Evolutionary conservation across 2,888 invertebrate species (phyloP), one percentile per base, ranked within the genome.

Genomic region (Steinernema carpocapsae): DNA sequence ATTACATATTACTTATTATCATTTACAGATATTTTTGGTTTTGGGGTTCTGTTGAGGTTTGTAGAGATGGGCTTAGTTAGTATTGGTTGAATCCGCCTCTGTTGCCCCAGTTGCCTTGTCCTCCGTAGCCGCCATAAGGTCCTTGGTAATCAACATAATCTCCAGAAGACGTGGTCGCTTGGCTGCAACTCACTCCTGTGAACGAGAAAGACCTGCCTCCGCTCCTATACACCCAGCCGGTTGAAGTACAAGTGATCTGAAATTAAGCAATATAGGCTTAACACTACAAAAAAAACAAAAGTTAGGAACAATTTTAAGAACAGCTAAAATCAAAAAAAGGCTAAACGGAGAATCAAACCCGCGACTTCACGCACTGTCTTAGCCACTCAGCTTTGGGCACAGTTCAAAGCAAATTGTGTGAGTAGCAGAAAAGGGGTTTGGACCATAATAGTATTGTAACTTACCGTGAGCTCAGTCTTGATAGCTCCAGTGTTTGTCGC

Each of bases 1-100:
- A 48, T 48, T n/a, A 48, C 48, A 48, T 48, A n/a, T 48, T n/a
- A 48, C 17, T 64, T 64, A 64, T 64, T 64, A 64, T 64, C 64
- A 64, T 29, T 52, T 17, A 32, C 64, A 19, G n/a, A 48, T 48
- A 48, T 2, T 48, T 48, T 48, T 48, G 48, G 3, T 48, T 48
- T 48, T 4, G 48, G 17, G 4, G 3, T 48, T 48, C 2, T 48
- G 17, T 14, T 48, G 37, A 17, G 48, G n/a, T 48, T 19, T 48
- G 6, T 48, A 48, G 48, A 37, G 37, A 17, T 7, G n/a, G 17
- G 43, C 14, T 43, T 43, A 48, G 14, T 48, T 4, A 48, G 4
- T 48, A 48, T 4, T 48, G 48, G 48, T 48, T 48, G 48, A 7
- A 37, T 37, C 37, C 37, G 22, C 52, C 52, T 19, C 22, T 22